A percentile compares a stretch with the other conserved stretches of the same genome.
These are phyloP conservation scores for Gambusia affinis DNA, from an alignment of 2,113 vertebrate species.

Conservation along the genomic window DNA sequence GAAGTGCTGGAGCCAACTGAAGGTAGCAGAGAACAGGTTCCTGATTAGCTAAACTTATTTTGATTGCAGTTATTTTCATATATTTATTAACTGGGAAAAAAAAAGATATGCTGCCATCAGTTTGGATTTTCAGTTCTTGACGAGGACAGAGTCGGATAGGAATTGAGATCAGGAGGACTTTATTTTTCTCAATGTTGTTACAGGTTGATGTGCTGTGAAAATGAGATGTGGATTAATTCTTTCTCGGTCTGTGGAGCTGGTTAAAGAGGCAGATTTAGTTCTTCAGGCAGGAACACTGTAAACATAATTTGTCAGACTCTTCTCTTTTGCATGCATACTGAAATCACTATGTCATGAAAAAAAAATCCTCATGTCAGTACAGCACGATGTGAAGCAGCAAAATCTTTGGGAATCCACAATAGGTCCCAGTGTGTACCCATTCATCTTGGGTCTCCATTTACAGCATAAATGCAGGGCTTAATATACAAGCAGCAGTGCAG, in stretches of 20 bases:
- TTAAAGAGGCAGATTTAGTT: conserved; percentile 24
- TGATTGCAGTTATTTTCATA: conserved; percentile 16
- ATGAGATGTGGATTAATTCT: conserved; percentile 23
- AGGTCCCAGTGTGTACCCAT: conserved; percentile 23
- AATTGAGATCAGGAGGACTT: conserved; percentile 9
- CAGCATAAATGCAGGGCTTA: conserved; percentile 2
- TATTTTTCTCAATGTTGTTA: conserved; percentile 8
- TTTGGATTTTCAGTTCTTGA: conserved; percentile 5
- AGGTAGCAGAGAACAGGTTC: conserved; percentile 66
- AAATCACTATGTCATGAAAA: conserved; percentile 20
- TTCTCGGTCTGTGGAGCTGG: conserved; percentile 43
- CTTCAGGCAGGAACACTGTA: conserved; percentile 15
- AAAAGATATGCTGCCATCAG: neutral
- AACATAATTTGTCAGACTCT: conserved; percentile 37
- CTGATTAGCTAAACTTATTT: conserved; percentile 59
- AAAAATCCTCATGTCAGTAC: conserved; percentile 46
- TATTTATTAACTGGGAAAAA: conserved; percentile 7
- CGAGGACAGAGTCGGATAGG: neutral
- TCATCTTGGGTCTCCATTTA: conserved; percentile 28
- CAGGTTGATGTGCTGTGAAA: conserved; percentile 23
- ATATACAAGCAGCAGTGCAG: conserved; percentile 30
- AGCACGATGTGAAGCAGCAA: conserved; percentile 30
- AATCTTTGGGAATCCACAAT: conserved; percentile 29
- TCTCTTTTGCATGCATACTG: conserved; percentile 20
- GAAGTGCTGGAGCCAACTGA: conserved; percentile 59